Evolutionary conservation across 2,888 invertebrate genomes (phyloP), one percentile per base, ranked within the genome.

Genomic region (Hoplodrina ambigua): DNA sequence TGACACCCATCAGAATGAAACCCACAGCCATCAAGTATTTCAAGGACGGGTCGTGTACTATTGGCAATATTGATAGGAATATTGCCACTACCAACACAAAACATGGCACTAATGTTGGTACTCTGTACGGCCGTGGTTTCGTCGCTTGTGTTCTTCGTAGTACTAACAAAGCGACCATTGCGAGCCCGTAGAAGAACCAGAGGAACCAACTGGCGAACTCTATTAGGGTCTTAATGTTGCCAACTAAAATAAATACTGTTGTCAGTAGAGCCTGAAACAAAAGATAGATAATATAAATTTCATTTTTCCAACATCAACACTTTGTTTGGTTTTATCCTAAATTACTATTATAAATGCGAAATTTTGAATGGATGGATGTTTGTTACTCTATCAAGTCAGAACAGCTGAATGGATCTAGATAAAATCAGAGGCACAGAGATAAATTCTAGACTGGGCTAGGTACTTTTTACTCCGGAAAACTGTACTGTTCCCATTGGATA

Each of bases 151-250:
- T 98, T 84, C 91, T 97, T 58, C 98, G 92, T 86, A 98, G 93
- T 0, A 98, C 96, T 49, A 98, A 90, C 20, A 98, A 93, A 0
- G 98, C 97, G 0, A 98, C 96, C 97, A 98, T 98, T 0, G 98
- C 98, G 0, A 97, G 91, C 0, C 98, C 98, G 90, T 98, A 98
- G 93, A 98, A 98, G 74, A 98, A 97, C 98, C 98, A 98, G 30
- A 98, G 97, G 76, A 98, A 97, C 95, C 98, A 98, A 90, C 98
- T 98, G 55, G 98, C 98, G 89, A 98, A 98, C 85, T 98, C 98
- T 80, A 98, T 98, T 17, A 98, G 95, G 2, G 97, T 96, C 60
- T 96, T 96, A 70, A 98, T 98, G 90, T 98, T 97, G 67, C 98
- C 98, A 37, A 97, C 96, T 57, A 97, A 86, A 61, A 98, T 97